Percentiles rank a stretch among this genome's conserved stretches.
Conservation (phyloP, 2,888 invertebrate genomes). For the Xestia ashworthii region DNA sequence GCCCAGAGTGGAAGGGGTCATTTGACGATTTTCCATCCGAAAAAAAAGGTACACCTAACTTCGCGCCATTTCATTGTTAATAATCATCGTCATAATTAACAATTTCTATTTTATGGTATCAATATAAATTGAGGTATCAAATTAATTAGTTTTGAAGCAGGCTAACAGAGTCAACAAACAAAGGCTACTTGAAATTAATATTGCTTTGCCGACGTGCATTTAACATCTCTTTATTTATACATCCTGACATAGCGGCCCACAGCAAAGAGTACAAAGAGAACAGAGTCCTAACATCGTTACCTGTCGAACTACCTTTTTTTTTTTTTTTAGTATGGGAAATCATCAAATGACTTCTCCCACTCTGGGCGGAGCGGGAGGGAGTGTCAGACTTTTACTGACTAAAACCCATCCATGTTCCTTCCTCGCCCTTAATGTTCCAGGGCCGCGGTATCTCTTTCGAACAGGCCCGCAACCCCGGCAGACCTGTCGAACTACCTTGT, state of each 20-base stretch:
- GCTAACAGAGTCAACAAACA: conserved; percentile 28
- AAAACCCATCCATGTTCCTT: no score
- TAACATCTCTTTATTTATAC: conserved; percentile 10
- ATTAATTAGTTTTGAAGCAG: conserved; percentile 47
- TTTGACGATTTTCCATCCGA: no score
- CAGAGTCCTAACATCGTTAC: neutral
- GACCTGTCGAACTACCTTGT: neutral
- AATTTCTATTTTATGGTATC: conserved; percentile 2
- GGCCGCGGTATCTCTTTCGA: no score
- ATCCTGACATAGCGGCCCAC: neutral
- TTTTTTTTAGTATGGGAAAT: no score
- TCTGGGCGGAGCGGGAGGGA: no score
- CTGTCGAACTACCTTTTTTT: neutral
- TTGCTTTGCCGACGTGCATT: conserved; percentile 25
- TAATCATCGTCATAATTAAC: neutral
- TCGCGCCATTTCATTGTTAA: neutral
- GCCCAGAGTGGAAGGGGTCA: no score
- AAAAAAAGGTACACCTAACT: neutral
- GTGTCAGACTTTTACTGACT: no score
- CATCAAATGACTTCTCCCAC: no score
- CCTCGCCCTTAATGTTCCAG: no score
- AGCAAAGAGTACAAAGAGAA: conserved; percentile 2
- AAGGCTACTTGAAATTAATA: conserved; percentile 53
- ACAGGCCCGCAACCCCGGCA: no score
- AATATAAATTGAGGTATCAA: conserved; percentile 14